Evolutionary conservation across 2,113 vertebrate genomes (phyloP).

Genomic region (Pseudorasbora parva): DNA sequence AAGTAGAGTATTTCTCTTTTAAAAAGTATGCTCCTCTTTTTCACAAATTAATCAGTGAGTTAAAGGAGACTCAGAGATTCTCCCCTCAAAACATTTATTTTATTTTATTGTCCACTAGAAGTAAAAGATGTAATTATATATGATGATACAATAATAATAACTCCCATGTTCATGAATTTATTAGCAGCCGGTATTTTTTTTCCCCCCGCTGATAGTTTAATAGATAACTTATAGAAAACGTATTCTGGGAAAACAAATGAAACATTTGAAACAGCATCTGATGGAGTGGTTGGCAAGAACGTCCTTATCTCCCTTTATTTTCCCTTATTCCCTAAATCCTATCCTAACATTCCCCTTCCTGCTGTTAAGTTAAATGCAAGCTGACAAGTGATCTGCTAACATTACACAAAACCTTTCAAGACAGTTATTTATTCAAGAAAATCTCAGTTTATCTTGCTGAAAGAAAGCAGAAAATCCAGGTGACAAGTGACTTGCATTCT

Average conservation of each 20-base stretch:
- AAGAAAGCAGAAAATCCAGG: slow-evolving; percentile 11
- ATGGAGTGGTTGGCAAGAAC: slow-evolving; percentile 34
- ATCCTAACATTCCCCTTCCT: slow-evolving; percentile 32
- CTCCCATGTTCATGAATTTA: not conserved
- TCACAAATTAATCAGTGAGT: not conserved
- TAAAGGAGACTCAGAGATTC: no score
- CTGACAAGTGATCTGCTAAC: slow-evolving; percentile 20
- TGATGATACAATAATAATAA: no score
- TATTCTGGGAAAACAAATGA: not conserved
- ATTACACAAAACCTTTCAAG: slow-evolving; percentile 23
- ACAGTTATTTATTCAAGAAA: slow-evolving; percentile 41
- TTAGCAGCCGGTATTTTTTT: not conserved
- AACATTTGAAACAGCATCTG: not conserved
- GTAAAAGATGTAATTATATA: no score
- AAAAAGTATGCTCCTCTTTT: not conserved
- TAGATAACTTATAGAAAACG: not conserved
- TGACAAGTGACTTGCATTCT: slow-evolving; percentile 36
- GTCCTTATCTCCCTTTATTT: slow-evolving; percentile 43
- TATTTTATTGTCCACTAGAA: no score
- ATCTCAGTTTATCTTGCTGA: slow-evolving; percentile 21
- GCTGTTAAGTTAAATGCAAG: slow-evolving; percentile 30
- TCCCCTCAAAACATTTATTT: no score
- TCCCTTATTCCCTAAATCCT: slow-evolving; percentile 22
- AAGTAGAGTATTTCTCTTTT: not conserved
- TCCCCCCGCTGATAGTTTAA: not conserved